These are phyloP conservation scores for Phalacrocorax aristotelis DNA, from an alignment of 2,113 vertebrate species.

Conservation along the genomic window DNA sequence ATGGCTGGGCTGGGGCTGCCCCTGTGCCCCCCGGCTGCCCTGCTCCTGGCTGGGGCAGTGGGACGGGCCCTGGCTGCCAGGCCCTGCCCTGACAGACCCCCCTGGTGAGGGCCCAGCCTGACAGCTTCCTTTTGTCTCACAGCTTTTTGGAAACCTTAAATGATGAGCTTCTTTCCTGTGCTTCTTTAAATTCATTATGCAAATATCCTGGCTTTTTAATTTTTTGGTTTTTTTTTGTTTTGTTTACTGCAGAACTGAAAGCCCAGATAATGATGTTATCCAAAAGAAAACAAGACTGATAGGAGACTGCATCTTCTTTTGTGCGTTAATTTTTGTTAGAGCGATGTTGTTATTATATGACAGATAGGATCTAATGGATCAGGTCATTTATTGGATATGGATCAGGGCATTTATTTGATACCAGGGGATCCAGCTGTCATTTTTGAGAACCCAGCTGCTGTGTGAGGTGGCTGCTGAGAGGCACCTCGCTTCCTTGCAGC, in stretches of 20 bases:
- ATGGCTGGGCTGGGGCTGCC: not conserved
- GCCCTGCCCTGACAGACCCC: not conserved
- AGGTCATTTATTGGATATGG: not conserved
- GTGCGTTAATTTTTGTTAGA: not conserved
- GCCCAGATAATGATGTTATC: not conserved
- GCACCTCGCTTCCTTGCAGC: not conserved
- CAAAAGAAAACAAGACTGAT: not conserved
- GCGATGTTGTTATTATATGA: not conserved
- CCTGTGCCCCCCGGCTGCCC: rapidly evolving
- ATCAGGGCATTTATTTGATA: not conserved
- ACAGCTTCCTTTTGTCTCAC: not conserved
- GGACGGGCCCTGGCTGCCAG: no score
- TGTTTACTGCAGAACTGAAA: not conserved
- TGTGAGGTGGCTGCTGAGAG: not conserved
- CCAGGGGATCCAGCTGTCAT: not conserved
- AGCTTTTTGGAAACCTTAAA: not conserved
- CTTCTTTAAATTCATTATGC: not conserved
- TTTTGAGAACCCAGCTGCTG: not conserved
- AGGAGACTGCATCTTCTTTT: not conserved
- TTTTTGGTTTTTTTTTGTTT: not conserved
- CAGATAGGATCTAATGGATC: not conserved
- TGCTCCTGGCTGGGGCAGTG: not conserved
- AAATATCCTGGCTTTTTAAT: not conserved
- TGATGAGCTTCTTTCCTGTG: not conserved
- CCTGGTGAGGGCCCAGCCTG: rapidly evolving